phyloP scores from a whole-genome alignment of 35 echinoderm and acorn worm species.

The Strongylocentrotus purpuratus region DNA sequence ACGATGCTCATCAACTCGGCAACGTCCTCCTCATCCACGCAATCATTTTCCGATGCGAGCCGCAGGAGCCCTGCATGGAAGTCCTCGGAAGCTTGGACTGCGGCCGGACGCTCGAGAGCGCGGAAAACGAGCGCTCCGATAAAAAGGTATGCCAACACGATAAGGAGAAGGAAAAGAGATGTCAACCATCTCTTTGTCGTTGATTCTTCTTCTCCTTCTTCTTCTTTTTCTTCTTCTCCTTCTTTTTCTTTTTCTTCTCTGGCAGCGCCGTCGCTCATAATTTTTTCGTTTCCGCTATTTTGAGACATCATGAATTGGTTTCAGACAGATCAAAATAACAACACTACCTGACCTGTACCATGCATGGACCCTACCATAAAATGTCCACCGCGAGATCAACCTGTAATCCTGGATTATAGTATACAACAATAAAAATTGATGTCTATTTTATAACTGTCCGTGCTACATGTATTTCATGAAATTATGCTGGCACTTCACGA shows the following conservation, averaged over 20 bases:
- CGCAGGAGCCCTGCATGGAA: background rate
- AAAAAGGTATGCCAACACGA: background rate
- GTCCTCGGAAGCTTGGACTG: background rate
- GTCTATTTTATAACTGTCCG: too few species aligned
- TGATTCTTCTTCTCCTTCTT: background rate
- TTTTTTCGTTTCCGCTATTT: background rate
- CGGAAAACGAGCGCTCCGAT: background rate
- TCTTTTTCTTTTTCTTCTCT: background rate
- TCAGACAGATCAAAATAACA: too few species aligned
- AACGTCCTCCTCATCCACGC: background rate
- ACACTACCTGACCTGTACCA: too few species aligned
- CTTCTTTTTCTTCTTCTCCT: background rate
- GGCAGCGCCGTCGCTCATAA: background rate
- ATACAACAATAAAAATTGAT: too few species aligned
- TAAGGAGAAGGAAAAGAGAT: background rate
- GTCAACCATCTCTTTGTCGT: background rate
- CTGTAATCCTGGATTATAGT: too few species aligned
- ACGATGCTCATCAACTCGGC: conserved; percentile 14
- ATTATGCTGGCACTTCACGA: too few species aligned
- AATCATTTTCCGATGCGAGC: background rate
- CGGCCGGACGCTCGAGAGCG: background rate
- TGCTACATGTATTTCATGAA: too few species aligned
- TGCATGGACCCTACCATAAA: too few species aligned
- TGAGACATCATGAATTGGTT: too few species aligned
- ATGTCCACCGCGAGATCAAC: too few species aligned